Base-by-base conservation (phyloP, 2,888 invertebrate genomes). In the Cryptocheilus praepositus region DNA sequence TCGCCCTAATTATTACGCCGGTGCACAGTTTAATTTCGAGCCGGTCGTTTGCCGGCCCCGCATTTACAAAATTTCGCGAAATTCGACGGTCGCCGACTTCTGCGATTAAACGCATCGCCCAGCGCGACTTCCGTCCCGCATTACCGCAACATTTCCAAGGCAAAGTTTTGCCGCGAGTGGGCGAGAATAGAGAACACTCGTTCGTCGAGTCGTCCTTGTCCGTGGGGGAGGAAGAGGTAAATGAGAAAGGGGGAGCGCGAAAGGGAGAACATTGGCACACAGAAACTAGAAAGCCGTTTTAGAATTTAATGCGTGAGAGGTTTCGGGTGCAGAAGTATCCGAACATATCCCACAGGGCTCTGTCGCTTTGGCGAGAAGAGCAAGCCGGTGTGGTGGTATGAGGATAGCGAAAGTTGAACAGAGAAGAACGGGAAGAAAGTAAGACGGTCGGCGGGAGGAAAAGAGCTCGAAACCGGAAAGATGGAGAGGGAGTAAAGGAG, bases 281-380 rank as follows among this genome's bases (percentile, higher is more conserved):
- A 54, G 73, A 77, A 77, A 79, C 72, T 76, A 74, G 80, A 77
- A 80, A 82, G 81, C 80, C 73, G 79, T 77, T 82, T 82, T 80
- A 78, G 77, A 79, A 82, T 83, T 80, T 81, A 81, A 81, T 77
- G 80, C 80, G 78, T 70, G 74, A 73, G 69, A 79, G 81, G 73
- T 79, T 81, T 81, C 73, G 79, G 74, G 63, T 72, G 74, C 71
- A 67, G 62, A 69, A 71, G 70, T 67, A 79, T 79, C 72, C 74
- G 72, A 77, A 79, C 72, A 60, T 71, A 77, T 74, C 67, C 71
- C 57, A 43, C 46, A 19, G 70, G 71, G 69, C 77, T 79, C 74
- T 70, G 71, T 70, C 69, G 68, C 13, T 68, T 43, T 54, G 54
- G 46, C 63, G 52, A 44, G 44, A 56, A 36, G 28, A 43, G 61